Evolutionary conservation across 2,797 vertebrate species (phyloP).

Genomic region (Lithobates sylvaticus): DNA sequence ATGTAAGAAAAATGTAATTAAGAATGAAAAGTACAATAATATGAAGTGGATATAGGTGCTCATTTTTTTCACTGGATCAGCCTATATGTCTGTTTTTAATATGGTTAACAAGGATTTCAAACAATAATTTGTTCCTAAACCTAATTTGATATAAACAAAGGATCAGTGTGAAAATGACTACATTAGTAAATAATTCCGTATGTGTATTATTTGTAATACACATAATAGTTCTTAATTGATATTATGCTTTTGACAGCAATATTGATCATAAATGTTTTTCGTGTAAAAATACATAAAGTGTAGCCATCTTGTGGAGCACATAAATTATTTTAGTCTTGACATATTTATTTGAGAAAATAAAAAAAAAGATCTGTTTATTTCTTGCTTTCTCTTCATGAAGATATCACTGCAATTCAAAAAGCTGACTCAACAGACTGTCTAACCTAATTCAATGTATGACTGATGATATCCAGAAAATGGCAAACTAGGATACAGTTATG

Average conservation of each 20-base stretch:
- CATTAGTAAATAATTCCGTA: not conserved
- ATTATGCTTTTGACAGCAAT: not conserved
- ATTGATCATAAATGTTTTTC: not conserved
- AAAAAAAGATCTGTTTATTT: not conserved
- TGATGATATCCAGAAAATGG: not conserved
- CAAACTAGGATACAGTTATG: not conserved
- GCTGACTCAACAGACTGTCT: conserved; percentile 13
- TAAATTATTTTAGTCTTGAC: not conserved
- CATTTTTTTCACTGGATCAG: too few relatives aligned
- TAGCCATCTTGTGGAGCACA: not conserved
- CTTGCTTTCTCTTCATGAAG: not conserved
- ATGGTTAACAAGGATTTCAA: too few relatives aligned
- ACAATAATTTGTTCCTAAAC: too few relatives aligned
- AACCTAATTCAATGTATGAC: not conserved
- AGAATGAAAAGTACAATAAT: too few relatives aligned
- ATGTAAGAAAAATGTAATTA: too few relatives aligned
- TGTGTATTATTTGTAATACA: not conserved
- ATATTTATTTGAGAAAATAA: not conserved
- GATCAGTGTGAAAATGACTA: too few relatives aligned
- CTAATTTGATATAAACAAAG: too few relatives aligned
- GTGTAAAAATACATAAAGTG: not conserved
- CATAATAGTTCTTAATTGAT: not conserved
- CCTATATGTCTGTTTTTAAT: too few relatives aligned
- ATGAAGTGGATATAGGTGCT: too few relatives aligned
- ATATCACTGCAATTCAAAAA: not conserved